phyloP scores from a whole-genome alignment of 2,888 invertebrate species.

The Drosophila nr. perissopoda region DNA sequence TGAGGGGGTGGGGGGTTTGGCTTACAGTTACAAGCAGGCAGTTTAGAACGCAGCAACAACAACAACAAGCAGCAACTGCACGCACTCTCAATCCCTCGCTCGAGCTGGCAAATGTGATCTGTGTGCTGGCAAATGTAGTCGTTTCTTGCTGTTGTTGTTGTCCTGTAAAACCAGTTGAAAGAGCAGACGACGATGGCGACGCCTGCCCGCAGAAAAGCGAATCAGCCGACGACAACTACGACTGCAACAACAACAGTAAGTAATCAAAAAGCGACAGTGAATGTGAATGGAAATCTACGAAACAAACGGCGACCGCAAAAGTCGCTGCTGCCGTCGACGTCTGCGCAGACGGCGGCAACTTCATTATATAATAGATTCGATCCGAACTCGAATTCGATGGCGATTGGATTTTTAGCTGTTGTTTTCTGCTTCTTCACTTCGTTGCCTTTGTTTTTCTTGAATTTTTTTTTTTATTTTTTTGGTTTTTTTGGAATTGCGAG shows the following conservation, averaged over 20 bases:
- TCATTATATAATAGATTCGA: conserved; percentile 80
- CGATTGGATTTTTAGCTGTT: conserved; percentile 48
- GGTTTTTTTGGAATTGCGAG: conserved; percentile 50
- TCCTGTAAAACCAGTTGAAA: conserved; percentile 78
- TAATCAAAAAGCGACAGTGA: conserved; percentile 79
- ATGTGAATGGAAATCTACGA: conserved; percentile 82
- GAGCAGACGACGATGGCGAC: conserved; percentile 32
- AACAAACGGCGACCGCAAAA: conserved; percentile 44
- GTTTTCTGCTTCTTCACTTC: conserved; percentile 34
- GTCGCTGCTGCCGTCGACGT: conserved; percentile 24
- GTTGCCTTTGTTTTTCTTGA: conserved; percentile 1
- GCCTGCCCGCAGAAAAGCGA: conserved; percentile 55
- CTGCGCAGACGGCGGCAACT: conserved; percentile 53
- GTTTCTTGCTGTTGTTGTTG: conserved; percentile 44
- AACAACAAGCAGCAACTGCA: conserved; percentile 4
- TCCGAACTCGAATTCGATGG: conserved; percentile 56
- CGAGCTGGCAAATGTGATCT: background rate
- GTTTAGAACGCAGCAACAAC: conserved; percentile 32
- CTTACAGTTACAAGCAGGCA: conserved; percentile 22
- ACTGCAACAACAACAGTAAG: conserved; percentile 25
- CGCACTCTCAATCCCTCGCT: conserved; percentile 9
- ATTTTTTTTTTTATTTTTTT: conserved; percentile 18
- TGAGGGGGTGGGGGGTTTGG: background rate
- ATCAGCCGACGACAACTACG: conserved; percentile 23
- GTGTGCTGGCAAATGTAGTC: conserved; percentile 11